These are phyloP conservation scores for Salarias fasciatus DNA, from an alignment of 2,797 vertebrate genomes.

Conservation along the genomic window DNA sequence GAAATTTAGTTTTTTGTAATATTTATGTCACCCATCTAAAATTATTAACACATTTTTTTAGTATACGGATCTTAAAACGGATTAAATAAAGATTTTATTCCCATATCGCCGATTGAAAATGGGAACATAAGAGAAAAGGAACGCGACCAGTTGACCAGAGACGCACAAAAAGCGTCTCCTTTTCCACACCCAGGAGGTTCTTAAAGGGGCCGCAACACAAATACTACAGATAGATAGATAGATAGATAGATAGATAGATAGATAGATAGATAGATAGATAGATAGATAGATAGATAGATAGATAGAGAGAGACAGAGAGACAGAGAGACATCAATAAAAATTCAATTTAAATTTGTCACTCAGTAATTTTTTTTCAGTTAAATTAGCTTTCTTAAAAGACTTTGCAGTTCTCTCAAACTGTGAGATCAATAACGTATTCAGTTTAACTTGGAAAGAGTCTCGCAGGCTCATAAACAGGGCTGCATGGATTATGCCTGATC, in stretches of 20 bases:
- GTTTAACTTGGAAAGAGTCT: too few species aligned
- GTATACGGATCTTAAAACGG: too few species aligned
- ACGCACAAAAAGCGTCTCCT: slow-evolving; percentile 39
- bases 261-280: slow-evolving; percentile 14
- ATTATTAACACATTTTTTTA: too few species aligned
- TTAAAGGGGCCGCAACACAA: slow-evolving; percentile 72
- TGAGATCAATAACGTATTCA: too few species aligned
- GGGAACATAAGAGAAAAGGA: slow-evolving; percentile 30
- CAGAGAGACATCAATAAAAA: too few species aligned
- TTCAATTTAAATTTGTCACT: too few species aligned
- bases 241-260: slow-evolving; percentile 24
- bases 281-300: slow-evolving; percentile 1
- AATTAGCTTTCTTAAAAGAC: neutral
- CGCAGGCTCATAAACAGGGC: too few species aligned
- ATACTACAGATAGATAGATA: slow-evolving; percentile 10
- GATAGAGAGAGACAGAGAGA: neutral
- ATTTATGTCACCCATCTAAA: too few species aligned
- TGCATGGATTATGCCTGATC: too few species aligned
- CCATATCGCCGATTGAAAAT: too few species aligned
- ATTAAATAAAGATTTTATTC: neutral
- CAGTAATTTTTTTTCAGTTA: too few species aligned
- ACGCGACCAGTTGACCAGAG: slow-evolving; percentile 38
- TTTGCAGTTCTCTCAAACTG: neutral
- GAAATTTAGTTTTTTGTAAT: too few species aligned
- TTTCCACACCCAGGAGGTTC: slow-evolving; percentile 73